These are phyloP conservation scores for Drosophila hamatofila DNA, from an alignment of 2,888 invertebrate species.

Conservation along the genomic window DNA sequence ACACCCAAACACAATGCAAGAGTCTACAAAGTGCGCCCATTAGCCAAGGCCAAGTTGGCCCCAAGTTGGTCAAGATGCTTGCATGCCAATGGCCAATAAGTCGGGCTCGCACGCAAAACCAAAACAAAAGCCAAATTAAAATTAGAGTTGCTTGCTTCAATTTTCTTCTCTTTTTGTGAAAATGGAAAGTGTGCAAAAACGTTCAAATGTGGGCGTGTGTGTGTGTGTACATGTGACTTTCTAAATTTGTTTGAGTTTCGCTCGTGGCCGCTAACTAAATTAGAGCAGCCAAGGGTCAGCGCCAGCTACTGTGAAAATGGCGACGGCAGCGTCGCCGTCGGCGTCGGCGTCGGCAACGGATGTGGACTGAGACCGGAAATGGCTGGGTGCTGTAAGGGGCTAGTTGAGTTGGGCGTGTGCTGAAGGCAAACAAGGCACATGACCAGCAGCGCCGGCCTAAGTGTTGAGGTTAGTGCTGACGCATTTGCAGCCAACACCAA, in stretches of 20 bases:
- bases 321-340: conserved; percentile 11
- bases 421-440: conserved; percentile 34
- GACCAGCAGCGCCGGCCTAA: conserved; percentile 42
- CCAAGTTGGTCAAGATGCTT: conserved; percentile 74
- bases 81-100: conserved; percentile 80
- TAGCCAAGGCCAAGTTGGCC: conserved; percentile 55
- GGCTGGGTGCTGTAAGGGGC: conserved; percentile 37
- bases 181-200: conserved; percentile 64
- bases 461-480: conserved; percentile 77
- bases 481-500: conserved; percentile 50
- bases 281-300: conserved; percentile 67
- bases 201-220: conserved; percentile 16
- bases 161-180: conserved; percentile 36
- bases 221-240: conserved; percentile 42
- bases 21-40: conserved; percentile 21
- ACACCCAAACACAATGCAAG: background rate
- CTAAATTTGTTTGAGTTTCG: conserved; percentile 47
- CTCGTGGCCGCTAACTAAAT: conserved; percentile 66
- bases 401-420: conserved; percentile 26
- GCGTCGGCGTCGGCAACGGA: conserved; percentile 42
- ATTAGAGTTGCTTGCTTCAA: conserved; percentile 38
- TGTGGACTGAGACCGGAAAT: conserved; percentile 64
- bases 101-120: conserved; percentile 64
- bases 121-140: conserved; percentile 55
- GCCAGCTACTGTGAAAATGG: conserved; percentile 21